phyloP scores from a whole-genome alignment of 64 coral and sea anemone species.

The Montipora efflorescens region DNA sequence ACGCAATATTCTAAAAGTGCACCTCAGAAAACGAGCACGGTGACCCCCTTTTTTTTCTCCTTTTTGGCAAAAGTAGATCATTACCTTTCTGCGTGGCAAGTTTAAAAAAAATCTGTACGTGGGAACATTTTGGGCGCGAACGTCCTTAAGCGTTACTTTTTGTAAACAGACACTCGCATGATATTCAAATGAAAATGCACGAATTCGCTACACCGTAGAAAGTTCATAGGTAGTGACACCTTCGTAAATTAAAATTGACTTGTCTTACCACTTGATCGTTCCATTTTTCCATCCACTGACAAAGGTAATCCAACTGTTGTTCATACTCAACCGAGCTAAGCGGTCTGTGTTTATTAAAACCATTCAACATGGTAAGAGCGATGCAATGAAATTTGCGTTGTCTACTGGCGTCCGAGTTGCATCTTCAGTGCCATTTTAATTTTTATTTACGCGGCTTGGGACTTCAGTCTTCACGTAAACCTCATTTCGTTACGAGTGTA shows the following conservation, averaged over 20 bases:
- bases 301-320: conserved; percentile 90
- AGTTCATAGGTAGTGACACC: background rate
- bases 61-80: too few relatives aligned
- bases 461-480: background rate
- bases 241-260: background rate
- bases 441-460: background rate
- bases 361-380: conserved; percentile 20
- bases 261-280: conserved; percentile 76
- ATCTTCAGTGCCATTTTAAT: background rate
- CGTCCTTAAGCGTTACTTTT: background rate
- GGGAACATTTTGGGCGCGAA: too few relatives aligned
- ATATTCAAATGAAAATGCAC: conserved; percentile 3
- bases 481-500: background rate
- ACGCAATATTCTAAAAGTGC: too few relatives aligned
- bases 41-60: too few relatives aligned
- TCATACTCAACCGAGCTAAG: conserved; percentile 82
- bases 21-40: too few relatives aligned
- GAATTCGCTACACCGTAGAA: background rate
- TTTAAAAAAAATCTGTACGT: too few relatives aligned
- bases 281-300: conserved; percentile 92
- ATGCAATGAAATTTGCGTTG: background rate
- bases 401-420: background rate
- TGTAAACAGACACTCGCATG: conserved; percentile 20
- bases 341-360: conserved; percentile 74
- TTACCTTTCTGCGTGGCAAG: too few relatives aligned